Base-by-base conservation (phyloP, 2,113 vertebrate species). In the Tragulus kanchil region DNA sequence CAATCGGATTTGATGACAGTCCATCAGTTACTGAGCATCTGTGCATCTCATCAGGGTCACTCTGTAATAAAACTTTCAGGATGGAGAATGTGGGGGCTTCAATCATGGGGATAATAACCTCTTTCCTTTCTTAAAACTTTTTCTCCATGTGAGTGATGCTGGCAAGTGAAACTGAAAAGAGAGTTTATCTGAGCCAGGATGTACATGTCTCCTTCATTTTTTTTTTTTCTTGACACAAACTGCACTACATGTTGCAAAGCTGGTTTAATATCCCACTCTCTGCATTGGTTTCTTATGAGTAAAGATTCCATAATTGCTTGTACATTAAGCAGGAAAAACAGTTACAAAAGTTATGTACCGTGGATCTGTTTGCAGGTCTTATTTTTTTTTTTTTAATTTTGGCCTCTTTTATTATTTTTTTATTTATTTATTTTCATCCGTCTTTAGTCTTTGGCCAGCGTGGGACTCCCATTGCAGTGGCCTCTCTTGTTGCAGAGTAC, bases 121-220 rank as follows among this genome's bases (percentile, higher is more conserved):
- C 45, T 54, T 61, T 78, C 28, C 59, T 78, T 50, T 36, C 62
- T 61, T 89, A 67, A 50, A 83, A 36, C 62, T 95, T 78, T 93
- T 95, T 83, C 36, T 56, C 26, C 77, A 73, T 45, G 58, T 1
- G n/a, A 58, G 26, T 21, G 50, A 83, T 36, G 11, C 5, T 87
- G 61, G 23, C 59, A 96, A 93, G 58, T 28, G 14, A 95, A 93
- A 42, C 8, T 45, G 82, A 90, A 62, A 56, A 79, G n/a, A 65
- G 31, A 83, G 59, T 23, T 85, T 42, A 26, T 64, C 64, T 56
- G 71, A 48, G 83, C 42, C 61, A 94, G 62, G 50, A 67, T 64
- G 19, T 89, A 45, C 36, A 16, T 52, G 45, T 61, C 90, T 89
- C 71, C 59, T 54, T 52, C 36, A 15, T 19, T 52, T 58, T 77